Conservation (phyloP, 2,113 vertebrate genomes). For the Spizaetus ornatus region DNA sequence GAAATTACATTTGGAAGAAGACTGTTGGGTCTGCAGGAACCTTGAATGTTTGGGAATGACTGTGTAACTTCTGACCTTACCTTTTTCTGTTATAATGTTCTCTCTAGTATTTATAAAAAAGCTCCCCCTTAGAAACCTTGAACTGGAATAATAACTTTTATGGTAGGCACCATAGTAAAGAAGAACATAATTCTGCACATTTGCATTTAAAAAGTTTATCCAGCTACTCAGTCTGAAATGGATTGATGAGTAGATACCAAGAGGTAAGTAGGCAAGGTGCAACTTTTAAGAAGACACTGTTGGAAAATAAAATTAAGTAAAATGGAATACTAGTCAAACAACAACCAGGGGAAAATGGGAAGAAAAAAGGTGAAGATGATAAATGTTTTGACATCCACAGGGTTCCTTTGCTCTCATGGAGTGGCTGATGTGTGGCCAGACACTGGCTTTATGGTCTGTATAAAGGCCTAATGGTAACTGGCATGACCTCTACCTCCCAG, state of each 20-base stretch:
- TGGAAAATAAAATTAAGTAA: neutral
- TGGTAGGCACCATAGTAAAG: neutral
- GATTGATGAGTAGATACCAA: neutral
- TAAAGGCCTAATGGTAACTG: neutral
- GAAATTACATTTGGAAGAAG: neutral
- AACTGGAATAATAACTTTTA: neutral
- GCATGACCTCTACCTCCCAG: neutral
- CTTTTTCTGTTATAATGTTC: neutral
- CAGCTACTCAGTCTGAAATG: neutral
- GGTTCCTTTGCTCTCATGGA: neutral
- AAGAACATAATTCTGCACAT: neutral
- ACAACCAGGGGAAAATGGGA: neutral
- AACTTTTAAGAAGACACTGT: neutral
- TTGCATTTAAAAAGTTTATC: neutral
- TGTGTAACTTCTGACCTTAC: neutral
- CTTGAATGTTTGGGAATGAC: neutral
- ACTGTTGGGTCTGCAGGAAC: neutral
- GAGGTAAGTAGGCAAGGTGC: neutral
- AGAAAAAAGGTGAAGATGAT: neutral
- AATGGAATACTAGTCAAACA: neutral
- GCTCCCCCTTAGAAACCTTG: rapidly evolving
- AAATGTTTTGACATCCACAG: neutral
- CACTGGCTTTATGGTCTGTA: neutral
- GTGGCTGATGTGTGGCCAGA: neutral
- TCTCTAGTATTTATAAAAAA: neutral